phyloP scores from a whole-genome alignment of 2,113 vertebrate species.

The Pimephales promelas region DNA sequence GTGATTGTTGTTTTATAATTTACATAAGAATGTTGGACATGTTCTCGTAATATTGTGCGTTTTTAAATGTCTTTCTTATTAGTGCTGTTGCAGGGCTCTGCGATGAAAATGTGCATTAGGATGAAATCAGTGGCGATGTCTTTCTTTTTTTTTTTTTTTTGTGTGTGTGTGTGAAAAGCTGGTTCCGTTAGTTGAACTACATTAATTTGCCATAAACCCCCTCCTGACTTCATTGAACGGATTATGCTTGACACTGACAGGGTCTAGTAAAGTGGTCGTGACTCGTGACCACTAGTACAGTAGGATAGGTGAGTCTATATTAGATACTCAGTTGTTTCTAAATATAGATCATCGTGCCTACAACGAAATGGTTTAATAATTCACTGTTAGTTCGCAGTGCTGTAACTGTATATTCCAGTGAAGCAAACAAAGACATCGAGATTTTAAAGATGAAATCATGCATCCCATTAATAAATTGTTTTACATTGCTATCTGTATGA shows the following conservation, averaged over 20 bases:
- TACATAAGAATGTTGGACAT: not conserved
- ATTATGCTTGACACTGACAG: conserved; percentile 25
- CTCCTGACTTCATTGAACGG: conserved; percentile 36
- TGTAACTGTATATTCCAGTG: not conserved
- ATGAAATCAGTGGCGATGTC: not conserved
- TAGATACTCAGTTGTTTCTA: conserved; percentile 48
- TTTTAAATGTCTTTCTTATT: not conserved
- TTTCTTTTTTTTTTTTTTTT: no score
- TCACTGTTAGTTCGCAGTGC: not conserved
- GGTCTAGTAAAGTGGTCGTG: conserved; percentile 46
- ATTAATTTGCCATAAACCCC: conserved; percentile 39
- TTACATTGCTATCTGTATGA: not conserved
- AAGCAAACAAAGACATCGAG: not conserved
- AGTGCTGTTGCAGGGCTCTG: not conserved
- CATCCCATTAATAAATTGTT: not conserved
- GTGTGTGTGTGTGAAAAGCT: not conserved
- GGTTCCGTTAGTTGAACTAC: conserved; percentile 32
- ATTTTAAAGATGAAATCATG: not conserved
- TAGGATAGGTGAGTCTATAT: conserved; percentile 52
- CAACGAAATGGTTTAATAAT: not conserved
- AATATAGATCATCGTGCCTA: conserved; percentile 44
- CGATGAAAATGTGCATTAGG: not conserved
- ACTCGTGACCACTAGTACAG: conserved; percentile 55
- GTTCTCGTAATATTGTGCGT: not conserved
- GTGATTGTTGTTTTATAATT: not conserved